Evolutionary conservation across 1,140 invertebrate genomes (phyloP).

Genomic region (Pseudomyrmex sp.): DNA sequence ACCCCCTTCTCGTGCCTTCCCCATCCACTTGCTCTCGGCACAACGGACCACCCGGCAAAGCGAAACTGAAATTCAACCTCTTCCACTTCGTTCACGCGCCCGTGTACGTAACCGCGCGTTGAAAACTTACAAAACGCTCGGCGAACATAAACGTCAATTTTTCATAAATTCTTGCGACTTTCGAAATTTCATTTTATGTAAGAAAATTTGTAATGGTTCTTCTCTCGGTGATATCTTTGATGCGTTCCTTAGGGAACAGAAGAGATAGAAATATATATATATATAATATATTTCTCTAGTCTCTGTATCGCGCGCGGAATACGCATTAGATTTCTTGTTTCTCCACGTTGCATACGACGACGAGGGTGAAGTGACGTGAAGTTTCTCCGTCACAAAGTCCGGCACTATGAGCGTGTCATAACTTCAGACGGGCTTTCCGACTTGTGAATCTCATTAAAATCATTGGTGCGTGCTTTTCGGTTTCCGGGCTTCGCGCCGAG

Average conservation of each 20-base stretch:
- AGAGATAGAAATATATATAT: neutral
- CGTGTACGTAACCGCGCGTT: conserved; percentile 30
- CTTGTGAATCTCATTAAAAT: conserved; percentile 84
- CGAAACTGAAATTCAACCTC: conserved; percentile 73
- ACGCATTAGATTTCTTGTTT: conserved; percentile 51
- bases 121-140: conserved; percentile 58
- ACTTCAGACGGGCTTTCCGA: conserved; percentile 72
- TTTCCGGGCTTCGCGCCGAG: conserved; percentile 73
- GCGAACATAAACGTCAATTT: conserved; percentile 33
- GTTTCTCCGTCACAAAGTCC: conserved; percentile 61
- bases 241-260: neutral
- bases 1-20: conserved; percentile 60
- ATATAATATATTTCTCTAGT: conserved; percentile 16
- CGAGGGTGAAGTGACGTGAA: conserved; percentile 17
- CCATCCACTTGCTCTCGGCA: conserved; percentile 38
- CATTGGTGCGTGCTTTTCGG: conserved; percentile 82
- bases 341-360: neutral
- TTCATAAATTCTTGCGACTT: conserved; percentile 3
- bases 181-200: neutral
- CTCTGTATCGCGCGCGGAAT: conserved; percentile 10
- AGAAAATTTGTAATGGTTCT: neutral
- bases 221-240: neutral
- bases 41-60: conserved; percentile 61
- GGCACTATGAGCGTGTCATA: conserved; percentile 68
- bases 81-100: conserved; percentile 68